Evolutionary conservation across 2,797 vertebrate genomes (phyloP).

Genomic region (Dermochelys coriacea): DNA sequence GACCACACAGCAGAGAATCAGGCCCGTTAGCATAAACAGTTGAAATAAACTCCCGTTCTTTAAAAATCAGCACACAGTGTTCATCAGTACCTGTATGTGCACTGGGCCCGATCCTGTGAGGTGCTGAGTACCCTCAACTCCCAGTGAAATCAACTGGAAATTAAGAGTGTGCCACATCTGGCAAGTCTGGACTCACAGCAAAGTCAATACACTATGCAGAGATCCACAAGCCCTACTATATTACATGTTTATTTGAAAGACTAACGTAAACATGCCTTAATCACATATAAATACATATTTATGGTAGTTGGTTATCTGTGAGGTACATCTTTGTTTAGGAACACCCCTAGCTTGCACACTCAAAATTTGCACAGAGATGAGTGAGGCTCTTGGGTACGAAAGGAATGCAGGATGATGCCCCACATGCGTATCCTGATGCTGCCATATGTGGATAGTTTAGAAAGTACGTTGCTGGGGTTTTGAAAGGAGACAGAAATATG

Average conservation of each 20-base stretch:
- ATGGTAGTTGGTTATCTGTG: background rate
- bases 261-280: background rate
- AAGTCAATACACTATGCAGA: background rate
- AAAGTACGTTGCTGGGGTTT: conserved; percentile 33
- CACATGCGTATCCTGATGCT: background rate
- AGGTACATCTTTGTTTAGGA: background rate
- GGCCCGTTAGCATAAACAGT: background rate
- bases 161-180: background rate
- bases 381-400: background rate
- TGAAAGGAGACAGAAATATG: conserved; percentile 70
- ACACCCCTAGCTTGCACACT: background rate
- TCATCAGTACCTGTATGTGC: background rate
- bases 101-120: too few species aligned
- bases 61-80: fast-evolving
- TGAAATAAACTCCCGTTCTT: background rate
- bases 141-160: background rate
- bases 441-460: conserved; percentile 15
- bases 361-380: background rate
- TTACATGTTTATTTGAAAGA: background rate
- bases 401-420: background rate
- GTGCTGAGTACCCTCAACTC: background rate
- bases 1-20: background rate
- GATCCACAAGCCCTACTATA: background rate
- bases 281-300: background rate
- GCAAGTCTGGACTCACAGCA: background rate